Base-by-base conservation (phyloP, 1,140 invertebrate species). In the Eriocheir sinensis region DNA sequence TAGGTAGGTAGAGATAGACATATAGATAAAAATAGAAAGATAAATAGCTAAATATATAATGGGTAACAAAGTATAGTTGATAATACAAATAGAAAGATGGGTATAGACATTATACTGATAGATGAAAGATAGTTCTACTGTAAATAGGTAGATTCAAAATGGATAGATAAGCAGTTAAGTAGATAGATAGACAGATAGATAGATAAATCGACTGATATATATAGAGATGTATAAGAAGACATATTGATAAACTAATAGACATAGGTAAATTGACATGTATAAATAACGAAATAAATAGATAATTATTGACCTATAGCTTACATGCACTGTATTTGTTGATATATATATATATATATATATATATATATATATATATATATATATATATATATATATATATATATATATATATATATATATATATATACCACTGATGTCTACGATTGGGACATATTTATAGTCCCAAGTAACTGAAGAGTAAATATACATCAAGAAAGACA, bases 321-420 rank as follows among this genome's bases (percentile, higher is more conserved):
- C 9, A 17, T 40, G 36, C 36, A 40, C 36, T 89, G 44, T 89
- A 89, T 90, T 48, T 90, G 32, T 48, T 60, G 48, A 91, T 91
- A 91, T 60, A 91, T 91, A 91, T 91, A 91, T 91, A 91, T 53
- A 91, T 91, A 91, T 72, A 72, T 91, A 91, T 91, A 91, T 91
- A 91, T 79, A 91, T 91, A 91, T 79, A 91, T 91, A 91, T 12
- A 91, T 91, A 91, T 72, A 60, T 48, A 60, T 0, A 91, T 30
- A 91, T 48, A 91, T 53, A 91, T 91, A 91, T 91, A 91, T 91
- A 91, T 91, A 91, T 91, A 91, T 91, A 91, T 91, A 91, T 91
- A 91, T 91, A 53, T 91, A 91, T 91, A 91, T 91, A 91, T 91
- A 91, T 91, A 91, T 91, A 53, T 91, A 91, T 90, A 90, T 90